phyloP scores from a whole-genome alignment of 2,113 vertebrate species.

The Notiomystis cincta region DNA sequence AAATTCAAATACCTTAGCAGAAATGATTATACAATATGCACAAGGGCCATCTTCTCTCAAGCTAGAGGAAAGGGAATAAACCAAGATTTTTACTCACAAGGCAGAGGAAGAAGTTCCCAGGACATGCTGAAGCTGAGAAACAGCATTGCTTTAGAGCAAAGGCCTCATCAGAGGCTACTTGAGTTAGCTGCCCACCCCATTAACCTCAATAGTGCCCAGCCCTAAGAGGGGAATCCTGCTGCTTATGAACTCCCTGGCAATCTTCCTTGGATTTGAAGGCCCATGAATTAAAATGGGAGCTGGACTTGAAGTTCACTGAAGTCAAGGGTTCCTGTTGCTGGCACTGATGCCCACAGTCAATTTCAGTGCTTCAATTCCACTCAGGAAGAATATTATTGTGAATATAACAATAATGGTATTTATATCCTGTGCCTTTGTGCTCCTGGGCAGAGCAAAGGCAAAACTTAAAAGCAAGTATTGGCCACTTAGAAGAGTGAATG shows the following conservation, averaged over 20 bases:
- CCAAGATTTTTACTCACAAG: neutral
- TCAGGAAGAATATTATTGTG: neutral
- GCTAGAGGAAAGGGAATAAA: neutral
- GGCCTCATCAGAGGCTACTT: neutral
- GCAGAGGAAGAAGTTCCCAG: neutral
- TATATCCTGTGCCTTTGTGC: neutral
- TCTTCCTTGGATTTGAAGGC: neutral
- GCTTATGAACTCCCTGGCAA: neutral
- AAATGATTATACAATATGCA: neutral
- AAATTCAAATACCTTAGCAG: neutral
- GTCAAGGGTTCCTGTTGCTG: neutral
- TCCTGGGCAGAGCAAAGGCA: neutral
- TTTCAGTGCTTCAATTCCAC: neutral
- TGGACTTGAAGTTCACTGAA: neutral
- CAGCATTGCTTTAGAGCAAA: rapidly evolving
- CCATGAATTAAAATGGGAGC: neutral
- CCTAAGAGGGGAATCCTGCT: neutral
- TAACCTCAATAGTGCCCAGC: neutral
- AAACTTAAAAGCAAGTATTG: neutral
- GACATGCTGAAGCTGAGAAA: rapidly evolving
- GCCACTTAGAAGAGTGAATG: neutral
- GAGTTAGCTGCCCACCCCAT: neutral
- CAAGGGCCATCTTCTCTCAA: rapidly evolving
- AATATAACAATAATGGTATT: neutral
- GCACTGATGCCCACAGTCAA: neutral